Evolutionary conservation across 2,888 invertebrate genomes (phyloP), one percentile per base, ranked within the genome.

Genomic region (Scaptomyza caliginosa): DNA sequence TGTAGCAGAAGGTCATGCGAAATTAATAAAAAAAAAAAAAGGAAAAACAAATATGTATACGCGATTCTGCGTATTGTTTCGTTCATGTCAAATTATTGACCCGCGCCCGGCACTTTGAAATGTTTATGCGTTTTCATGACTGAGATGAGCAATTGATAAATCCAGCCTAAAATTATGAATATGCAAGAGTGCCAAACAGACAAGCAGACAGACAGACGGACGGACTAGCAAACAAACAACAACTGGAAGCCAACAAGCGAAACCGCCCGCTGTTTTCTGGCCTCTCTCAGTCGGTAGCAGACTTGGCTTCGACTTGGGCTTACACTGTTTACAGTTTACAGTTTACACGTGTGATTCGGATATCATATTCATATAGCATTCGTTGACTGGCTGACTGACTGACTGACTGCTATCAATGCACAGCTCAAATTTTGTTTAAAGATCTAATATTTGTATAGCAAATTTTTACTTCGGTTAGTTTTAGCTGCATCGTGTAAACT

Each of bases 111-210:
- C 74, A 70, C 74, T 75, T 81, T 88, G 90, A 90, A 89, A 90
- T 90, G 90, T 90, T 90, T 90, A 90, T 90, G 89, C 77, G 84
- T 85, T 89, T 90, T 82, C 89, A 89, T 89, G 89, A 88, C 88
- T 76, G 78, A 90, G 89, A 90, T 90, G 85, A 82, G 85, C 89
- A 89, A 90, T 90, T 89, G 89, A 90, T 90, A 90, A 89, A 72
- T 86, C 57, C 65, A 59, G 57, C 79, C 74, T 46, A 46, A 74
- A 84, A 78, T 84, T 81, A 81, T 84, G 86, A 86, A 86, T 86
- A 85, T 85, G 80, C 80, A 75, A 62, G 65, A 62, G 66, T 74
- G 73, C 56, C 54, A 34, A 50, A 32, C 59, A 34, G 38, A 38
- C 45, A 28, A 19, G 34, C 49, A 19, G 32, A 32, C 30, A 32